Conservation (phyloP, 2,797 vertebrate genomes). For the Scolopax rusticola region DNA sequence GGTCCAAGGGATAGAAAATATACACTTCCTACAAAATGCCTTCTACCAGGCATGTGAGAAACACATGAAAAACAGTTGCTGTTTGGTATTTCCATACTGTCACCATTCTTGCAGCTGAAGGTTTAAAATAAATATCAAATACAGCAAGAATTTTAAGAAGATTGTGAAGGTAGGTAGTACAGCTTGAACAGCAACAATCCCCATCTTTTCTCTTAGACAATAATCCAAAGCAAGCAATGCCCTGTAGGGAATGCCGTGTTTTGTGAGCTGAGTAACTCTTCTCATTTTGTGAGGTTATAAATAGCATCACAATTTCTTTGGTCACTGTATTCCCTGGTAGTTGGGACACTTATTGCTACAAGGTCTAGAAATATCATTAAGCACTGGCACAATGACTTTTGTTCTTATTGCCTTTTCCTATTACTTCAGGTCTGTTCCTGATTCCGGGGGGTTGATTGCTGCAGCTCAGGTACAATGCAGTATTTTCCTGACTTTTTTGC, state of each 20-base stretch:
- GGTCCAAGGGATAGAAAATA: background rate
- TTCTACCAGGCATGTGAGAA: background rate
- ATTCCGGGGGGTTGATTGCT: background rate
- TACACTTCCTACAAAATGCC: background rate
- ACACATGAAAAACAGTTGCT: background rate
- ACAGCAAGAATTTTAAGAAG: background rate
- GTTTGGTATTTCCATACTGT: background rate
- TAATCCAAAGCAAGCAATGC: background rate
- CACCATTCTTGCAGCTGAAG: background rate
- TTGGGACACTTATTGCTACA: background rate
- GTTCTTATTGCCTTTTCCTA: background rate
- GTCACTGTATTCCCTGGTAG: background rate
- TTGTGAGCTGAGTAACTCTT: background rate
- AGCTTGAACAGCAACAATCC: background rate
- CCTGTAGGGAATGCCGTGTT: background rate
- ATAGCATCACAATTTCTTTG: background rate
- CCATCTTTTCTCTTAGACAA: background rate
- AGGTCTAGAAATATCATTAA: background rate
- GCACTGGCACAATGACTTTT: background rate
- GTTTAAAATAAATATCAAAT: background rate
- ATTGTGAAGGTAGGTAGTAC: background rate
- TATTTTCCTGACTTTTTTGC: background rate
- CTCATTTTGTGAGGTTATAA: background rate
- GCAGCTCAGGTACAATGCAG: background rate
- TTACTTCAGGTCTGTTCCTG: background rate